Conservation (phyloP, 1,140 invertebrate species). For the Ips nitidus region DNA sequence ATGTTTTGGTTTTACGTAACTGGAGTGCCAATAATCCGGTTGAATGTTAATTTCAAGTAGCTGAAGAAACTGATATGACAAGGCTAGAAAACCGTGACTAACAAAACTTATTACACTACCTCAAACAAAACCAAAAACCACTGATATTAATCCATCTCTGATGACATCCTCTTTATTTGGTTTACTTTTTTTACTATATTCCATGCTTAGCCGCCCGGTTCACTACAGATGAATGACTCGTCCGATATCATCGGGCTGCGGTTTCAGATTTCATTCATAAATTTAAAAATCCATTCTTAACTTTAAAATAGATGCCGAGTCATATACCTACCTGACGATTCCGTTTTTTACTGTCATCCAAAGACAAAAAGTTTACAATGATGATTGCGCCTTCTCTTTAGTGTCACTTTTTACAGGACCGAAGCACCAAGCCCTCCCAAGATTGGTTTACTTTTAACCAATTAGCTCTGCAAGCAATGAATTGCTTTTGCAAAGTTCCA, state of each 20-base stretch:
- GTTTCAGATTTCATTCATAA: constrained; percentile 35
- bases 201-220: constrained; percentile 17
- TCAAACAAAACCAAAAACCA: constrained; percentile 15
- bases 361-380: constrained; percentile 3
- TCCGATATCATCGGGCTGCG: constrained; percentile 18
- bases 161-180: constrained; percentile 11
- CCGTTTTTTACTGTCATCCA: constrained; percentile 1
- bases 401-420: constrained; percentile 17
- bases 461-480: too few species aligned
- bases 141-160: constrained; percentile 3
- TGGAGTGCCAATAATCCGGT: background rate
- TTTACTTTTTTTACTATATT: constrained; percentile 30
- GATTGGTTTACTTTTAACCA: too few species aligned
- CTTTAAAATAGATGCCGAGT: constrained; percentile 24
- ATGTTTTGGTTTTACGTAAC: too few species aligned
- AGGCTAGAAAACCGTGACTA: background rate
- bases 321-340: constrained; percentile 32
- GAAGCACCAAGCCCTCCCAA: background rate
- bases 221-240: constrained; percentile 23
- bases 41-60: background rate
- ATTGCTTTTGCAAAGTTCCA: too few species aligned
- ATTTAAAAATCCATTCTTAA: constrained; percentile 34
- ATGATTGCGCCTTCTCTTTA: constrained; percentile 4
- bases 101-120: background rate
- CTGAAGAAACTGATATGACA: background rate